Conservation (phyloP, 1,140 invertebrate genomes). For the Steinernema feltiae region DNA sequence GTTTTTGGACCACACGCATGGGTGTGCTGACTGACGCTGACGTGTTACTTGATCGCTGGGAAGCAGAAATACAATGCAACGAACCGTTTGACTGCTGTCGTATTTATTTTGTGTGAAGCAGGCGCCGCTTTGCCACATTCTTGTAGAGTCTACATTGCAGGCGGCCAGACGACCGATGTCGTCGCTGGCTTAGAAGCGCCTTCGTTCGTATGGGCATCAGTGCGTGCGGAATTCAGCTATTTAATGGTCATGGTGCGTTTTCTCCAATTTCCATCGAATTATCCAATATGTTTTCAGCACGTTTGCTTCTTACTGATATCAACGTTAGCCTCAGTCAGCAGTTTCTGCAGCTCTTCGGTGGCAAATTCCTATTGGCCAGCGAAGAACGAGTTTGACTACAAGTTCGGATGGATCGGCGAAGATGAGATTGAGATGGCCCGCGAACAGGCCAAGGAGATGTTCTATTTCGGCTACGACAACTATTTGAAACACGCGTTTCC, state of each 20-base stretch:
- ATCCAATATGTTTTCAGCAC: background rate
- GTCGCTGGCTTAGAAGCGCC: background rate
- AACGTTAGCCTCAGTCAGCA: background rate
- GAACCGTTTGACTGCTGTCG: no score
- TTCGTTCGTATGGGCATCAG: background rate
- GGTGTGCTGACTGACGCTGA: no score
- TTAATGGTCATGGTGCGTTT: background rate
- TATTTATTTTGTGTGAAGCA: no score
- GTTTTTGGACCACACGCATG: no score
- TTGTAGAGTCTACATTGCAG: background rate
- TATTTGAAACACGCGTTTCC: slow-evolving; percentile 66
- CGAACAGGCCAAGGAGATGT: slow-evolving; percentile 48
- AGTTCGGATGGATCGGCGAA: background rate
- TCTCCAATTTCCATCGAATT: background rate
- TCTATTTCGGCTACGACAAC: slow-evolving; percentile 59
- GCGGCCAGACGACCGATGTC: background rate
- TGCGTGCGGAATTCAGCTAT: background rate
- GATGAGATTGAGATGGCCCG: background rate
- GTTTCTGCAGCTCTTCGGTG: background rate
- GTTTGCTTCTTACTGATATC: background rate
- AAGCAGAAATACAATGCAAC: no score
- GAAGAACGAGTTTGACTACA: background rate
- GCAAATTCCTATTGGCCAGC: background rate
- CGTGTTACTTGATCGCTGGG: no score
- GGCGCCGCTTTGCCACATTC: background rate